Base-by-base conservation (phyloP, 2,797 vertebrate species). In the Lutjanus campechanus region DNA sequence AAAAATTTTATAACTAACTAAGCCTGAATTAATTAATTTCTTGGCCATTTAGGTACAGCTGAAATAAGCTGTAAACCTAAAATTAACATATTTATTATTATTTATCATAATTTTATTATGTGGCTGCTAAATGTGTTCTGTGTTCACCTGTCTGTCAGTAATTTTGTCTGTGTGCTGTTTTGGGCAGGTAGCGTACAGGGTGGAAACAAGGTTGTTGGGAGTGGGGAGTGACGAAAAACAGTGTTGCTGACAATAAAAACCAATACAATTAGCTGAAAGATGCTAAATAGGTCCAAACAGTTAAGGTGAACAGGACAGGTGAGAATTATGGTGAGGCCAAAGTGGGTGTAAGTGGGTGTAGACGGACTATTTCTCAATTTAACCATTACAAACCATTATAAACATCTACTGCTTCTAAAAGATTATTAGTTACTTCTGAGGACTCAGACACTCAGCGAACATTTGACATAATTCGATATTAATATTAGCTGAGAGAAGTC, bases 41-140 rank as follows among this genome's bases (percentile, higher is more conserved):
- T 69, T 22, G 44, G 29, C 36, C 19, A 51, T 25, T 47, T 20
- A 7, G 64, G 43, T 8, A 1, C 13, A 69, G 4, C 5, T 1
- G 49, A 54, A 67, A 69, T 29, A 70, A 55, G 29, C 11, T 47
- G 4, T 41, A 22, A 67, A 61, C 41, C 44, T 20, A 82, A 44
- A 36, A 60, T 9, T 49, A 16, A 54, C 3, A 53, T 16, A 36
- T 66, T 68, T 25, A 25, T 25, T 25, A 25, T 25, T 25, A 25
- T 25, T 25, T 25, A 25, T 25, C 1, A 55, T 41, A 55, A 19
- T 7, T 12, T 29, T 1, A 41, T 19, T 29, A 20, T 51, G 36
- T 29, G 20, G 60, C 29, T 63, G 11, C n/a, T 49, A 41, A 69
- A 68, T 40, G 20, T 19, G 4, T 49, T 17, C 44, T 63, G 51